Conservation (phyloP, 1,140 invertebrate species). For the Zophobas morio region DNA sequence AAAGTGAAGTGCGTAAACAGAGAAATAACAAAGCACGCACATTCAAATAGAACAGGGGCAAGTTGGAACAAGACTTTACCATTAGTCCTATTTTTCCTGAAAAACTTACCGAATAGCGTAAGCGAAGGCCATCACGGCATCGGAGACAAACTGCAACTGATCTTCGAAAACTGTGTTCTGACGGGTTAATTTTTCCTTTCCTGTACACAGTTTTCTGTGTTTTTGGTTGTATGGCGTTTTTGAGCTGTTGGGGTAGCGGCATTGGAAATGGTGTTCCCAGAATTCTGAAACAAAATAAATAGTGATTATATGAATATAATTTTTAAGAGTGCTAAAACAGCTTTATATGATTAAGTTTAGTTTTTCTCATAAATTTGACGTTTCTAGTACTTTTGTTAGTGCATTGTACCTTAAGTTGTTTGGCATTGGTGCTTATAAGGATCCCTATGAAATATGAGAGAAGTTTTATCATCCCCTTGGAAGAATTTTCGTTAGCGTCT, state of each 20-base stretch:
- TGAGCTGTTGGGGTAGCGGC: slow-evolving; percentile 83
- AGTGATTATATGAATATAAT: neutral
- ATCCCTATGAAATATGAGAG: no score
- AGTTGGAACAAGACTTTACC: slow-evolving; percentile 5
- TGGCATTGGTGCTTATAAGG: no score
- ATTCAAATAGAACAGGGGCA: neutral
- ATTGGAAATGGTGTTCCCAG: slow-evolving; percentile 94
- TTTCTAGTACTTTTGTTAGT: no score
- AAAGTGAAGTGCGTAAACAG: slow-evolving; percentile 36
- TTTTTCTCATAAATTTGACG: neutral
- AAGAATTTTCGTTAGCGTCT: no score
- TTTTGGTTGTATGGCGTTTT: slow-evolving; percentile 86
- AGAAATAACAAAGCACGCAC: slow-evolving; percentile 29
- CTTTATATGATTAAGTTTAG: neutral
- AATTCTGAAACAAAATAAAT: slow-evolving; percentile 79
- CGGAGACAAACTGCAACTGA: slow-evolving; percentile 93
- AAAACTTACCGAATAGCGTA: slow-evolving; percentile 84
- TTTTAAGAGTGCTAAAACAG: neutral
- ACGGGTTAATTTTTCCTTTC: slow-evolving; percentile 78
- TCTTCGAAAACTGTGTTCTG: slow-evolving; percentile 89
- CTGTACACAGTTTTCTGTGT: slow-evolving; percentile 79
- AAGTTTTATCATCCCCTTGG: no score
- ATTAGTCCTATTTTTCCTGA: neutral
- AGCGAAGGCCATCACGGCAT: slow-evolving; percentile 93
- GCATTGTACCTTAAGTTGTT: no score